A percentile compares a stretch with the other conserved stretches of the same genome.
Conservation (phyloP, 2,888 invertebrate species). For the Drosophila kanekoi region DNA sequence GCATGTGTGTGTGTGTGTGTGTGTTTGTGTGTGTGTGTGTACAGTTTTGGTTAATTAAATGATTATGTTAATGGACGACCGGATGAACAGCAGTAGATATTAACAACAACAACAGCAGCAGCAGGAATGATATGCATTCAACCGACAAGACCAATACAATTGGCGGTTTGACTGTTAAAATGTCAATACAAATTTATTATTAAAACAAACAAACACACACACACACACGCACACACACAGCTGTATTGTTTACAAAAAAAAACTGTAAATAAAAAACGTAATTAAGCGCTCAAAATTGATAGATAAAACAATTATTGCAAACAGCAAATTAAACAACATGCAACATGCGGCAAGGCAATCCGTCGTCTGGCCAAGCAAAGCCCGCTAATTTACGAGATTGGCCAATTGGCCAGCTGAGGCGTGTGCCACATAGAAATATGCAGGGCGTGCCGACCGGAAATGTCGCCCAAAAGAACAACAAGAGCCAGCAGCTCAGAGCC, state of each 20-base stretch:
- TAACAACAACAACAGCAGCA: constrained; percentile 42
- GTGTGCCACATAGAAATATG: constrained; percentile 7
- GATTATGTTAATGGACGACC: constrained; percentile 81
- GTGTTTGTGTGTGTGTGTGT: constrained; percentile 44
- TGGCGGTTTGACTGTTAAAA: constrained; percentile 77
- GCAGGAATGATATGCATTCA: constrained; percentile 59
- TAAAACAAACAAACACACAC: constrained; percentile 56
- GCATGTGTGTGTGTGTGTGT: constrained; percentile 27
- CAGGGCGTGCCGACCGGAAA: constrained; percentile 54
- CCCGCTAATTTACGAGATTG: constrained; percentile 54
- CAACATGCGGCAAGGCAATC: constrained; percentile 60
- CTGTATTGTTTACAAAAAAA: constrained; percentile 44
- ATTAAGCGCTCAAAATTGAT: constrained; percentile 68
- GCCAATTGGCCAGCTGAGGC: constrained; percentile 30
- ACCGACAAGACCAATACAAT: constrained; percentile 73
- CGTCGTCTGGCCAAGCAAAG: constrained; percentile 48
- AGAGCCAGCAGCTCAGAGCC: not conserved
- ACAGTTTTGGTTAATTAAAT: constrained; percentile 77
- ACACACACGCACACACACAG: constrained; percentile 13
- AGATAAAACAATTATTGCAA: constrained; percentile 74
- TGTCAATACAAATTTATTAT: constrained; percentile 80
- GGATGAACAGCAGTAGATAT: constrained; percentile 66
- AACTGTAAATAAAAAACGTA: constrained; percentile 41
- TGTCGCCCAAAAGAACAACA: constrained; percentile 32
- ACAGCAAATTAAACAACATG: constrained; percentile 68